Evolutionary conservation across 23 tunicate species (phyloP).

Genomic region (Halocynthia roretzi): DNA sequence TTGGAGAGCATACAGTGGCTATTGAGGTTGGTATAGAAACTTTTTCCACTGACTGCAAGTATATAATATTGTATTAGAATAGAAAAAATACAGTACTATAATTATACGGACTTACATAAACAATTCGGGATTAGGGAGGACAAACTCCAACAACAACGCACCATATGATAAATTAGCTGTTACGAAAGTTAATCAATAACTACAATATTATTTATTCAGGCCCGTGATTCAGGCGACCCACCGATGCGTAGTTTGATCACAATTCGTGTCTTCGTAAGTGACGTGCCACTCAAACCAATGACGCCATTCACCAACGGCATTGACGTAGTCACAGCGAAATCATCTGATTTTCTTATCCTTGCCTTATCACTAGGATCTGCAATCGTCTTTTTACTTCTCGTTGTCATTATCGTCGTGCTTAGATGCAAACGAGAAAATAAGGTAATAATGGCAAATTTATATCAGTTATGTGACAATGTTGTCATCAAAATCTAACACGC

Average conservation of each 20-base stretch:
- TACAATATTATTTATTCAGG: constrained; percentile 22
- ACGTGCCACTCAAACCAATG: constrained; percentile 26
- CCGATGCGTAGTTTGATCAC: not conserved
- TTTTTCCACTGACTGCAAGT: not conserved
- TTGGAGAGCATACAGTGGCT: constrained; percentile 30
- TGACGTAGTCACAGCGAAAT: not conserved
- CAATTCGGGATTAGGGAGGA: too few species aligned
- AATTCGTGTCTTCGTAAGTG: constrained; percentile 24
- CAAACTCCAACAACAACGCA: too few species aligned
- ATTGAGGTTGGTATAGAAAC: constrained; percentile 27
- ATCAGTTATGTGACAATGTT: not conserved
- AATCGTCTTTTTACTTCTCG: constrained; percentile 31
- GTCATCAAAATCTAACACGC: not conserved
- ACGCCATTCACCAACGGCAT: not conserved
- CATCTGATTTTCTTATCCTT: constrained; percentile 18
- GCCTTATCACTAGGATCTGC: constrained; percentile 38
- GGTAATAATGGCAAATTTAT: not conserved
- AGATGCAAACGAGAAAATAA: constrained; percentile 40
- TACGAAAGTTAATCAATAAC: not conserved
- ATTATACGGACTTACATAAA: too few species aligned
- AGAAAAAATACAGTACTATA: too few species aligned
- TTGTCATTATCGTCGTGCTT: constrained; percentile 24
- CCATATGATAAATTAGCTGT: not conserved
- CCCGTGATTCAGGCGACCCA: constrained; percentile 45
- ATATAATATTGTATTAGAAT: too few species aligned